These are phyloP conservation scores for Danaus plexippus DNA, from an alignment of 1,140 invertebrate species.

Conservation along the genomic window DNA sequence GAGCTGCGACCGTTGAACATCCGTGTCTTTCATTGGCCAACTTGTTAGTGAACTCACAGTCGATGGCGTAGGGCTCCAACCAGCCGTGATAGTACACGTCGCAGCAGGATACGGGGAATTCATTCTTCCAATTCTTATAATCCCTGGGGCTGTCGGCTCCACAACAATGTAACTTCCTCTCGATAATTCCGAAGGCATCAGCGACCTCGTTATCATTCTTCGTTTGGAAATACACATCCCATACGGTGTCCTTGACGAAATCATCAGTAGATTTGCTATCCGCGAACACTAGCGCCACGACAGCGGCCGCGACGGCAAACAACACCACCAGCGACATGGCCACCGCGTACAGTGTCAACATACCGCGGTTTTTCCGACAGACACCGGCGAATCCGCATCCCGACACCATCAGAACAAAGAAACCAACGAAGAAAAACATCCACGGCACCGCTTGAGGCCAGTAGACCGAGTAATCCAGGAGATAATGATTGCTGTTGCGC, in stretches of 20 bases:
- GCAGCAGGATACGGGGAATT: conserved; percentile 55
- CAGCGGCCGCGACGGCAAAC: conserved; percentile 34
- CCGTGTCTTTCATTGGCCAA: conserved; percentile 58
- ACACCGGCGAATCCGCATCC: conserved; percentile 47
- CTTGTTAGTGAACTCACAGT: conserved; percentile 58
- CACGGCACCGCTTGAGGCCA: conserved; percentile 61
- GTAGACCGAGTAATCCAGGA: conserved; percentile 58
- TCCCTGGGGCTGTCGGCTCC: conserved; percentile 52
- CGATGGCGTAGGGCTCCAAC: conserved; percentile 44
- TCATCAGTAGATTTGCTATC: conserved; percentile 44
- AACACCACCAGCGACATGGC: conserved; percentile 34
- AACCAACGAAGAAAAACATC: conserved; percentile 47
- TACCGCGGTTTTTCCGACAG: conserved; percentile 33
- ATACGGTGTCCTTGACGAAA: conserved; percentile 56
- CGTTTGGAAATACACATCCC: conserved; percentile 53
- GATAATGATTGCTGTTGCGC: conserved; percentile 54
- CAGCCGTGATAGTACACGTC: conserved; percentile 55
- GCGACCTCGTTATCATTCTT: conserved; percentile 40
- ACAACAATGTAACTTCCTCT: conserved; percentile 55
- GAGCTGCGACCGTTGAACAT: conserved; percentile 44
- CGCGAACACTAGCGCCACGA: conserved; percentile 45
- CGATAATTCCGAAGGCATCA: conserved; percentile 39
- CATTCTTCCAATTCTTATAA: conserved; percentile 52
- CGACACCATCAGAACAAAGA: conserved; percentile 42
- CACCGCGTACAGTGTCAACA: conserved; percentile 36